Conservation (phyloP, 64 coral and sea anemone species). For the Catalaphyllia jardinei region DNA sequence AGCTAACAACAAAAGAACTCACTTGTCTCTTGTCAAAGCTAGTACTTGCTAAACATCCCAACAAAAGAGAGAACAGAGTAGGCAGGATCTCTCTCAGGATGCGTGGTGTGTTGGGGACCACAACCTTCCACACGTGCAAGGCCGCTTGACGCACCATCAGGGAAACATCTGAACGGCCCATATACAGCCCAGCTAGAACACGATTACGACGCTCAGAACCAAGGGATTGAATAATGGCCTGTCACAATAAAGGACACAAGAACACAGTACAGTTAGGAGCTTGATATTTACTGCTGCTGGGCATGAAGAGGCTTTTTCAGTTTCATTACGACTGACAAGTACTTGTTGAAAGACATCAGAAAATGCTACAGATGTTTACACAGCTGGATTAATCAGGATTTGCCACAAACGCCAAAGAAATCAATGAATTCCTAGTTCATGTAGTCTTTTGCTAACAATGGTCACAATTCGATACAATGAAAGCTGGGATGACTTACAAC, state of each 20-base stretch:
- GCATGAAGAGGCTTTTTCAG: too few relatives aligned
- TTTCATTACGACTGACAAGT: too few relatives aligned
- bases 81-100: conserved; percentile 91
- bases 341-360: too few relatives aligned
- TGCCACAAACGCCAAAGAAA: too few relatives aligned
- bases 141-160: conserved; percentile 94
- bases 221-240: conserved; percentile 90
- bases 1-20: background rate
- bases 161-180: conserved; percentile 99
- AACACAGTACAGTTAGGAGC: background rate
- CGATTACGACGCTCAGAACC: conserved; percentile 94
- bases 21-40: conserved; percentile 98
- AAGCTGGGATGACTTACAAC: too few relatives aligned
- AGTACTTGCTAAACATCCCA: conserved; percentile 95
- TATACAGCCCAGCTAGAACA: conserved; percentile 94
- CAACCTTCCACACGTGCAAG: conserved; percentile 98
- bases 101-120: conserved; percentile 95
- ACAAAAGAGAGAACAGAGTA: conserved; percentile 92
- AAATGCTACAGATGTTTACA: too few relatives aligned
- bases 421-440: too few relatives aligned
- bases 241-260: background rate
- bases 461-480: too few relatives aligned
- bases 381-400: too few relatives aligned
- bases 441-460: too few relatives aligned
- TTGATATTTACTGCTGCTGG: too few relatives aligned